phyloP scores from a whole-genome alignment of 2,888 invertebrate genomes.

The Tiliacea aurago region DNA sequence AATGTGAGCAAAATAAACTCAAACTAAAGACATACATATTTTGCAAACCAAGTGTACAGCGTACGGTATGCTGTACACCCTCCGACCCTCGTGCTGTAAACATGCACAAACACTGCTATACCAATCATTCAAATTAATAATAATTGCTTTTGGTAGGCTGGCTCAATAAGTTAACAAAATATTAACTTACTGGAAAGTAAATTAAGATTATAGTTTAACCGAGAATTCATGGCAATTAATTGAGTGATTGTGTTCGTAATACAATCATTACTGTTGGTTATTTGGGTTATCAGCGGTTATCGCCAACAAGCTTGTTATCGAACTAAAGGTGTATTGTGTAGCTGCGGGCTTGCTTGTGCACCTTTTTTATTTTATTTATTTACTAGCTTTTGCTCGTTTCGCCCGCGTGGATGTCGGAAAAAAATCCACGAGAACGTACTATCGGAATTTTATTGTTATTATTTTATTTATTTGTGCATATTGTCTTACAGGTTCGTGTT shows the following conservation, averaged over 20 bases:
- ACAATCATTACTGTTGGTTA: slow-evolving; percentile 46
- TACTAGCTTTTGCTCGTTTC: too few relatives aligned
- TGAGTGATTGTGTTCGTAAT: slow-evolving; percentile 32
- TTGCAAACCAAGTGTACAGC: too few relatives aligned
- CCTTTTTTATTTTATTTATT: slow-evolving; percentile 2
- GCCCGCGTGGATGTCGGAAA: too few relatives aligned
- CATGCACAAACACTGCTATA: background rate
- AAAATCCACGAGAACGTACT: too few relatives aligned
- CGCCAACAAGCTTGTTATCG: slow-evolving; percentile 44
- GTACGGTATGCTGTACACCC: too few relatives aligned
- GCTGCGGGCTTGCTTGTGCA: background rate
- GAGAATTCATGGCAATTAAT: slow-evolving; percentile 35
- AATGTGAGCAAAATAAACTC: too few relatives aligned
- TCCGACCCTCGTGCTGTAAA: too few relatives aligned
- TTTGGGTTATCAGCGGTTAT: slow-evolving; percentile 63
- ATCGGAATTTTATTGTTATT: too few relatives aligned
- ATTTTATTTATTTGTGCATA: too few relatives aligned
- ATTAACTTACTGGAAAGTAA: slow-evolving; percentile 22
- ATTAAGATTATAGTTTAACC: slow-evolving; percentile 33
- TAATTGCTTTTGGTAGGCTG: background rate
- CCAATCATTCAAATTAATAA: background rate
- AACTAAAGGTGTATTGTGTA: slow-evolving; percentile 16
- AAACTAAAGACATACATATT: too few relatives aligned
- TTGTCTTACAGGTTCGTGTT: too few relatives aligned
- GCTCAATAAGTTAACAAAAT: background rate